A percentile compares a stretch with the other conserved stretches of the same genome.
Conservation (phyloP, 2,113 vertebrate genomes). For the Clupea harengus region DNA sequence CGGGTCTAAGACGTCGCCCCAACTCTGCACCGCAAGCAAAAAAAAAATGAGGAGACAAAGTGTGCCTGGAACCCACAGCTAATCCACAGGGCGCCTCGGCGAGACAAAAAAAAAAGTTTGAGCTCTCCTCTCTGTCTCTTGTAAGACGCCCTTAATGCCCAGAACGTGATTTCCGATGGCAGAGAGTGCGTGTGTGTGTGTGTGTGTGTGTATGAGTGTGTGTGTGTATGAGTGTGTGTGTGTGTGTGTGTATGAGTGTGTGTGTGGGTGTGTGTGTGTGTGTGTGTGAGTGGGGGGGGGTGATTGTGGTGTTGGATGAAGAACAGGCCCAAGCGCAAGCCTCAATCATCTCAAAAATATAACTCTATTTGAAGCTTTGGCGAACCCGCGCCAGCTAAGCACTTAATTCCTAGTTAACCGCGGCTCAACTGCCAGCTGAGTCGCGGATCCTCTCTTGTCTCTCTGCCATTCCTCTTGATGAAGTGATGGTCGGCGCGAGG, state of each 20-base stretch:
- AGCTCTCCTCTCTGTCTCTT: background rate
- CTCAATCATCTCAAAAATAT: background rate
- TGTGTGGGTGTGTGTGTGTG: constrained; percentile 5
- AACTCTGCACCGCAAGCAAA: background rate
- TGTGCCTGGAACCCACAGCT: background rate
- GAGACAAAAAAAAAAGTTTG: background rate
- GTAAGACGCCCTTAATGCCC: constrained; percentile 4
- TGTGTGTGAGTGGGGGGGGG: background rate
- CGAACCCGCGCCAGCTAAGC: background rate
- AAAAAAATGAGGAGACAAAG: background rate
- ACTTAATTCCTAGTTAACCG: constrained; percentile 17
- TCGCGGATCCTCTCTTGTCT: background rate
- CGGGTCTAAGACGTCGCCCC: background rate
- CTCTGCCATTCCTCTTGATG: background rate
- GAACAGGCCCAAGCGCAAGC: background rate
- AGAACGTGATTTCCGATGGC: background rate
- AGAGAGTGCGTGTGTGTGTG: constrained; percentile 19
- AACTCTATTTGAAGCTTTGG: background rate
- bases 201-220: constrained; percentile 22
- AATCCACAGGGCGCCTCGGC: background rate
- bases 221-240: constrained; percentile 20
- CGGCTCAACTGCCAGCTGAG: background rate
- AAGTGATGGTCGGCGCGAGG: background rate
- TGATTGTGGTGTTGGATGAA: background rate
- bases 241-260: constrained; percentile 9